Base-by-base conservation (phyloP, 2,113 vertebrate species). In the Pogonocichla stellata region DNA sequence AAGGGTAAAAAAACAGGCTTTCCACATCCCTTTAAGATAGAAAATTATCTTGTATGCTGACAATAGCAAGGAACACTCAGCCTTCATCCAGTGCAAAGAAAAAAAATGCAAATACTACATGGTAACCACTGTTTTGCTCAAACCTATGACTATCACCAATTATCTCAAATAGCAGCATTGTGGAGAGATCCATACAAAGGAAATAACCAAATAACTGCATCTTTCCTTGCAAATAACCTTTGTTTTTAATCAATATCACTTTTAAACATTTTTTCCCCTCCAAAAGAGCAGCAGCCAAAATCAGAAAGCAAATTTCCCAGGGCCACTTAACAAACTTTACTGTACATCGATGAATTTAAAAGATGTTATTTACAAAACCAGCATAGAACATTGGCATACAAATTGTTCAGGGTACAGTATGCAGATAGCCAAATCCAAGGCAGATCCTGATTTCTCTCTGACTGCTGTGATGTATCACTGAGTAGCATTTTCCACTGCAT, bases 261-360 rank as follows among this genome's bases (percentile, higher is more conserved):
- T 88, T 56, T 23, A 23, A 74, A 62, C 12, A 12, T 14, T 24
- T 81, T 40, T 54, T 4, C 9, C 8, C n/a, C 29, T n/a, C 15
- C 12, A 26, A 65, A 78, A 70, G 6, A 66, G 19, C 17, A 66
- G 42, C 19, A 66, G 45, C 7, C 58, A 62, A 73, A 95, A 43
- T 0, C 22, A 79, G 29, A 74, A 56, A 62, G 33, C 12, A 64
- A 33, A 57, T 82, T 61, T 72, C n/a, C 36, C 40, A 31, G 9
- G 40, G 54, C 72, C 66, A 34, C 10, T 70, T 36, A 47, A 62
- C 13, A 24, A n/a, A 34, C 19, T 97, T 97, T 94, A 96, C 92
- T 96, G 53, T 70, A 64, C 33, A 78, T 8, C 33, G 11, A 2
- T 69, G 40, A 93, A 73, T 78, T 86, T 40, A 66, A 45, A 80